phyloP scores from a whole-genome alignment of 2,113 vertebrate genomes.

The Platycercus adscitus region DNA sequence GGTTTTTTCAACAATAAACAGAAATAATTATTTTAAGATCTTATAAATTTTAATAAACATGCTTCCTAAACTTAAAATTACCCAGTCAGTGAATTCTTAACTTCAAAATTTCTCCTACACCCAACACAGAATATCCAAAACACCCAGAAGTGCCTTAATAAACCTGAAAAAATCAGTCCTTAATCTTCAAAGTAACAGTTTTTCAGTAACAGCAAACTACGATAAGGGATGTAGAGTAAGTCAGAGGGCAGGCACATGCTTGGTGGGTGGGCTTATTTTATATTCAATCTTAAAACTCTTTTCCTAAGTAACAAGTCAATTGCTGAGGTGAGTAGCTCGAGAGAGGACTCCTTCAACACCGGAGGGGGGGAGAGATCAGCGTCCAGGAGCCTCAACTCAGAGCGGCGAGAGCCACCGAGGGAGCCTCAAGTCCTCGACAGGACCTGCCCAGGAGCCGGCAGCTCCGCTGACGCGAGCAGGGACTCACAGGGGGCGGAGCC shows the following conservation, averaged over 20 bases:
- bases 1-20: not conserved
- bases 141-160: not conserved
- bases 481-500: no score
- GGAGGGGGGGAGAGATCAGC: no score
- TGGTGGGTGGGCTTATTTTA: not conserved
- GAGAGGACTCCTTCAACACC: no score
- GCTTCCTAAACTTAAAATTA: not conserved
- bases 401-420: no score
- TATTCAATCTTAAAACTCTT: not conserved
- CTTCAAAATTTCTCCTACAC: not conserved
- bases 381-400: no score
- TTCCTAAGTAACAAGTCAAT: not conserved
- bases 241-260: not conserved
- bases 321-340: no score
- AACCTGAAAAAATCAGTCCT: not conserved
- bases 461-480: no score
- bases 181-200: not conserved
- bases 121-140: not conserved
- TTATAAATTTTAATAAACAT: not conserved
- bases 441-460: no score
- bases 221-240: not conserved
- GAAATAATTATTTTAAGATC: not conserved
- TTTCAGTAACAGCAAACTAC: not conserved
- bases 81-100: not conserved
- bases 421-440: no score